phyloP scores from a whole-genome alignment of 64 coral and sea anemone species.

The Actinia tenebrosa region DNA sequence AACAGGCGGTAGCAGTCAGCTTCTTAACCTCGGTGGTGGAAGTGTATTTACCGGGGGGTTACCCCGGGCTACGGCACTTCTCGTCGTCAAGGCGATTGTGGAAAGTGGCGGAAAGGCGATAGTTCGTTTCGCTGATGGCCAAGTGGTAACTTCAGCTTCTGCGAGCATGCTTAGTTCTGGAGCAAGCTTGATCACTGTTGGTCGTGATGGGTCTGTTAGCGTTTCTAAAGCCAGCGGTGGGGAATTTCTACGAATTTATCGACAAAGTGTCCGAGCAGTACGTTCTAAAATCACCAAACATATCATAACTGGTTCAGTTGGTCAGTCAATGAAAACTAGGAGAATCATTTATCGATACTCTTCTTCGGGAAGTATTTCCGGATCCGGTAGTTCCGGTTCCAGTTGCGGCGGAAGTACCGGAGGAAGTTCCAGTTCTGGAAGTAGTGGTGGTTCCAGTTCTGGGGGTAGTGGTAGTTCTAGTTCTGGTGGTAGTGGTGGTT shows the following conservation, averaged over 20 bases:
- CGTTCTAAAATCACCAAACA: background rate
- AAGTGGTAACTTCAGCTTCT: conserved; percentile 26
- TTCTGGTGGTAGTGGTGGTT: background rate
- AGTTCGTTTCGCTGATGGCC: conserved; percentile 39
- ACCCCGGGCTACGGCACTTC: conserved; percentile 22
- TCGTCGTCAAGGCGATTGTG: conserved; percentile 46
- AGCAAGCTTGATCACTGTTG: conserved; percentile 44
- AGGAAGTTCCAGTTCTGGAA: background rate
- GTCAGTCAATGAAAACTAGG: conserved; percentile 9
- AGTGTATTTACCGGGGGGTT: conserved; percentile 53
- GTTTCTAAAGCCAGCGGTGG: background rate
- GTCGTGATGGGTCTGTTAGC: conserved; percentile 10
- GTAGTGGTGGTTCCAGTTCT: background rate
- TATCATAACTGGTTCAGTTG: conserved; percentile 3
- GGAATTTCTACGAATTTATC: background rate
- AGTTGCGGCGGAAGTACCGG: conserved; percentile 2
- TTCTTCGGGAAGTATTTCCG: background rate
- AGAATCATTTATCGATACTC: background rate
- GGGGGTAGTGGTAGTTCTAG: background rate
- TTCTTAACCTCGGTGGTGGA: conserved; percentile 70
- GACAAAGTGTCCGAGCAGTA: conserved; percentile 25
- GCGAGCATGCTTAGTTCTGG: conserved; percentile 20
- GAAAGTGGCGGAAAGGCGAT: conserved; percentile 51
- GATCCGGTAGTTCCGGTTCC: background rate
- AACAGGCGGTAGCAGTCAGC: conserved; percentile 48